Evolutionary conservation across 2,888 invertebrate genomes (phyloP), one percentile per base, ranked within the genome.

Genomic region (Catotricha subobsoleta): DNA sequence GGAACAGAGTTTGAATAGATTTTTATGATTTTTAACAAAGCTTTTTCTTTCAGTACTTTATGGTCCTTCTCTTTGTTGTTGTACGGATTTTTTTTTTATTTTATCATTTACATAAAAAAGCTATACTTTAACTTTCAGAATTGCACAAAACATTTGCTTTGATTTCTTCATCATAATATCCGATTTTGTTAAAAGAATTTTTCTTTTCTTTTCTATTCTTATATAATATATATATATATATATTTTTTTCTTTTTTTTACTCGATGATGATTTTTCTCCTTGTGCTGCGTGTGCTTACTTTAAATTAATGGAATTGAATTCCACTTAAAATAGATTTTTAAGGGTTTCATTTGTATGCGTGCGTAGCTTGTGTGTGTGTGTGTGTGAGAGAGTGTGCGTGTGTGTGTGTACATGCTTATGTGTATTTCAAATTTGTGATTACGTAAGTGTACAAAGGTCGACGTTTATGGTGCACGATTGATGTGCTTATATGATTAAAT

Each of bases 161-260:
- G 39, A 39, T 39, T 39, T 39, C 31, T 39, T 39, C 39, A 39
- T 33, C 33, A 33, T 33, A 34, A 34, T 30, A 39, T 39, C 39
- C 39, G 39, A 39, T 39, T 39, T 30, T 39, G 30, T 18, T 16
- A 39, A n/a, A 15, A 13, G 39, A 31, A 23, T 13, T 12, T 23
- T 39, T 39, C 29, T 29, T 19, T 27, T 30, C 30, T 4, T 33
- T 16, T 33, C 19, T 33, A 9, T n/a, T 33, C 12, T 34, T 34
- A 12, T 33, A 9, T 10, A 6, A 19, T 4, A 3, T 21, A 20
- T 34, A 20, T 34, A 8, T 10, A 25, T 10, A 8, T 25, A 25
- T 8, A 34, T 34, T n/a, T 21, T 21, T 19, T 21, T 34, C n/a
- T n/a, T n/a, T n/a, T n/a, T n/a, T n/a, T n/a, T n/a, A n/a, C n/a